Evolutionary conservation across 2,797 vertebrate genomes (phyloP).

Genomic region (Pelodytes ibericus): DNA sequence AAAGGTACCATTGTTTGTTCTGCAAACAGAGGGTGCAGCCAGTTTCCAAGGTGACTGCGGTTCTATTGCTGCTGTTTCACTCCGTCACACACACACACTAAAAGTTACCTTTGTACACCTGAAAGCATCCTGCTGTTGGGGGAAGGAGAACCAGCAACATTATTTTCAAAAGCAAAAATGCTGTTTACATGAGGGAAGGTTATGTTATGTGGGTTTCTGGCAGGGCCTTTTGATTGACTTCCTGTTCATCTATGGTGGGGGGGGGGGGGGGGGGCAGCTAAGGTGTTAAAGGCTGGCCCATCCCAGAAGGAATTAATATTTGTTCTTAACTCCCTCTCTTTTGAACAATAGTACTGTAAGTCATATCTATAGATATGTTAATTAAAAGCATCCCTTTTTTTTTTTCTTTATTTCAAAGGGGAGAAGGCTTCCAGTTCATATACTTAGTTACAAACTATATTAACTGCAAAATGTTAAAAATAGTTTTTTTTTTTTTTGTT

Average conservation of each 20-base stretch:
- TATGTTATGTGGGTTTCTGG: neutral
- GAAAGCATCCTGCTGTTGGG: constrained; percentile 73
- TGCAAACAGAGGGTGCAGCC: constrained; percentile 90
- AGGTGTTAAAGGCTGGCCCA: neutral
- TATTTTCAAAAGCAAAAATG: neutral
- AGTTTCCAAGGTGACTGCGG: constrained; percentile 81
- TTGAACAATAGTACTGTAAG: no score
- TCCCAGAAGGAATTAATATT: no score
- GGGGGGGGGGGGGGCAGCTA: neutral
- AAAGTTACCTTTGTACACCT: constrained; percentile 70
- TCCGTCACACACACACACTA: constrained; percentile 54
- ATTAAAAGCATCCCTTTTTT: no score
- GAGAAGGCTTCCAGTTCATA: no score
- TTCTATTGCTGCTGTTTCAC: constrained; percentile 72
- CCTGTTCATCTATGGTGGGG: neutral
- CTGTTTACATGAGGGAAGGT: neutral
- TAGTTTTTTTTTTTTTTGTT: no score
- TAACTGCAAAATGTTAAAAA: no score
- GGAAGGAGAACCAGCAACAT: neutral
- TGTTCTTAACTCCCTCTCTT: no score
- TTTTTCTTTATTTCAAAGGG: no score
- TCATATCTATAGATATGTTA: no score
- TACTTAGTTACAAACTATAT: no score
- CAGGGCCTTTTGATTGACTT: neutral
- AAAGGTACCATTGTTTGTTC: constrained; percentile 95